Base-by-base conservation (phyloP, 2,113 vertebrate genomes). In the Bombycilla garrulus region DNA sequence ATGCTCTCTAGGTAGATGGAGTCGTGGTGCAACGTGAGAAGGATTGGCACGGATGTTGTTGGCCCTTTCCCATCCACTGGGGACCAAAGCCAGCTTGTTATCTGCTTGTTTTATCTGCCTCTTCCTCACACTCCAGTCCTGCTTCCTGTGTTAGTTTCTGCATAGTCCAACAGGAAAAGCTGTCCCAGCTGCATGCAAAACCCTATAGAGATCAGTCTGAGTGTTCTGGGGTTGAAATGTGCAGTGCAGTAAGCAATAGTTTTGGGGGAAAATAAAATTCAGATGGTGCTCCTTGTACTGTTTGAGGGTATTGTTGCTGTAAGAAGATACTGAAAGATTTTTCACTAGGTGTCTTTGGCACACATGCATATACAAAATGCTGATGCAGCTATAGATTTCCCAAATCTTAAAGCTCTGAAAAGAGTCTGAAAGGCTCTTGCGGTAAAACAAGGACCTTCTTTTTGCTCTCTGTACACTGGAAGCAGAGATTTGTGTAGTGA, bases 131-230 rank as follows among this genome's bases (percentile, higher is more conserved):
- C 19, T 80, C 22, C 51, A 60, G 51, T 51, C 56, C 45, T 33
- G 56, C 40, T 96, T 96, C 95, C 92, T 96, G 71, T 93, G 76
- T 80, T 92, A 51, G 56, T 92, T 81, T 88, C 71, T 80, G 12
- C 15, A 4, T 18, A 81, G 48, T 73, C 54, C 47, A 83, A 60
- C 74, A 93, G 90, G 92, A 96, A 95, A 76, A 88, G 47, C 81
- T 66, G 6, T 77, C 58, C 40, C 16, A 70, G 50, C 64, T 70
- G 18, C 8, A 3, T 42, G n/a, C 57, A 81, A 53, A 87, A 29
- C 48, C 28, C 25, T 53, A 62, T 38, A 78, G 83, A 54, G 54
- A 57, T 88, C 14, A 20, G 20, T 69, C 16, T 72, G 53, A 65
- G 5, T 61, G 9, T 61, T 11, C 36, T 57, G 81, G 11, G 21